phyloP scores from a whole-genome alignment of 1,140 invertebrate species.

The Gonioctena quinquepunctata region DNA sequence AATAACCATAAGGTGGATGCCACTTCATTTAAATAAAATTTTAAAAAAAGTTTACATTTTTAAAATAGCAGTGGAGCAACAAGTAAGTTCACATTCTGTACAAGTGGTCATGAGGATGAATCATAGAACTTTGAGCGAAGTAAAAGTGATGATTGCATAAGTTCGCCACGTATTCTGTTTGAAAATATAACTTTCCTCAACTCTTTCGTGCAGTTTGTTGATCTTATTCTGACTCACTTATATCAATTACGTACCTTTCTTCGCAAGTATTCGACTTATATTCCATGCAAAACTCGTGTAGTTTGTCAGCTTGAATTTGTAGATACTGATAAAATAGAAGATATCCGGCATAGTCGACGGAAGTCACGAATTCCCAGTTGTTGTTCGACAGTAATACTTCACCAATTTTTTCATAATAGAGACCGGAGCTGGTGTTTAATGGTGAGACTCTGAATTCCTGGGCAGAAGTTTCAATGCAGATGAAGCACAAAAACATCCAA shows the following conservation, averaged over 20 bases:
- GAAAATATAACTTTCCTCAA: too few relatives aligned
- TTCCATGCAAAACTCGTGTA: background rate
- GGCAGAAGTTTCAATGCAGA: background rate
- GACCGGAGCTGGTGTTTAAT: background rate
- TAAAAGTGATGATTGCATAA: too few relatives aligned
- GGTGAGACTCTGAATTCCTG: background rate
- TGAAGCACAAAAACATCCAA: background rate
- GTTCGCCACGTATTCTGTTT: too few relatives aligned
- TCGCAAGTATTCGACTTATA: background rate
- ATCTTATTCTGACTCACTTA: background rate
- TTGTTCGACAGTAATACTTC: background rate
- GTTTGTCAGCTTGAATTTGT: background rate
- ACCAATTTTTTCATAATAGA: constrained; percentile 13
- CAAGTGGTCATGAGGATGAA: too few relatives aligned
- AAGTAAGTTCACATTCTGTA: too few relatives aligned
- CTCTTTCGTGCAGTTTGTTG: too few relatives aligned
- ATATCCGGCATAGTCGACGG: background rate
- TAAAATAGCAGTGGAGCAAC: too few relatives aligned
- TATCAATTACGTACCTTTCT: background rate
- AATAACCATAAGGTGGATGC: too few relatives aligned
- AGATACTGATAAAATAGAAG: constrained; percentile 2
- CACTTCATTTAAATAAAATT: too few relatives aligned
- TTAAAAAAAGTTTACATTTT: too few relatives aligned
- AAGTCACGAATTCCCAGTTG: constrained; percentile 6
- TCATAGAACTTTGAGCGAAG: too few relatives aligned